Evolutionary conservation across 2,113 vertebrate genomes (phyloP).

Genomic region (Myrmecophaga tridactyla): DNA sequence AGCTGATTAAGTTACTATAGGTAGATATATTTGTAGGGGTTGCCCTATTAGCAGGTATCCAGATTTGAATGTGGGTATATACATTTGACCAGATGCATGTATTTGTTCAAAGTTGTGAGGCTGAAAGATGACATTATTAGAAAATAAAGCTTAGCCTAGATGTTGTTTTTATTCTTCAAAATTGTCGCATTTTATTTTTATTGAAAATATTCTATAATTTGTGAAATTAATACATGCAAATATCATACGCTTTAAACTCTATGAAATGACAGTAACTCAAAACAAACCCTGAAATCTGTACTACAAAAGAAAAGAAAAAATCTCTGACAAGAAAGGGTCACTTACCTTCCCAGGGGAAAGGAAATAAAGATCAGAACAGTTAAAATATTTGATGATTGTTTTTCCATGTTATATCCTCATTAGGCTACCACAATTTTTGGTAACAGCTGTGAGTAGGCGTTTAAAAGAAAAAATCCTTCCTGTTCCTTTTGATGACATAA

Average conservation of each 20-base stretch:
- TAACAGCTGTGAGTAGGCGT: slow-evolving; percentile 28
- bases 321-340: not conserved
- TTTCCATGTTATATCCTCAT: not conserved
- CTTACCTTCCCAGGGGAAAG: not conserved
- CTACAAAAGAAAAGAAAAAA: not conserved
- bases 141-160: not conserved
- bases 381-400: not conserved
- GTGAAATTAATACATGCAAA: not conserved
- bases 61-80: not conserved
- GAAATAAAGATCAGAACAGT: slow-evolving; percentile 24
- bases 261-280: not conserved
- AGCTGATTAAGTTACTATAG: not conserved
- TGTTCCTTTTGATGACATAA: not conserved
- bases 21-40: not conserved
- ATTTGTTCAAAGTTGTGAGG: not conserved
- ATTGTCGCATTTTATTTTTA: not conserved
- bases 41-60: not conserved
- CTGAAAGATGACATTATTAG: not conserved
- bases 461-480: slow-evolving; percentile 4
- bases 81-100: not conserved
- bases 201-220: not conserved
- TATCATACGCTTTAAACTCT: not conserved
- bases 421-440: not conserved
- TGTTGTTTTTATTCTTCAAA: not conserved
- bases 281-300: not conserved